Evolutionary conservation across 1,140 invertebrate genomes (phyloP).

Genomic region (Drosophila tropicalis): DNA sequence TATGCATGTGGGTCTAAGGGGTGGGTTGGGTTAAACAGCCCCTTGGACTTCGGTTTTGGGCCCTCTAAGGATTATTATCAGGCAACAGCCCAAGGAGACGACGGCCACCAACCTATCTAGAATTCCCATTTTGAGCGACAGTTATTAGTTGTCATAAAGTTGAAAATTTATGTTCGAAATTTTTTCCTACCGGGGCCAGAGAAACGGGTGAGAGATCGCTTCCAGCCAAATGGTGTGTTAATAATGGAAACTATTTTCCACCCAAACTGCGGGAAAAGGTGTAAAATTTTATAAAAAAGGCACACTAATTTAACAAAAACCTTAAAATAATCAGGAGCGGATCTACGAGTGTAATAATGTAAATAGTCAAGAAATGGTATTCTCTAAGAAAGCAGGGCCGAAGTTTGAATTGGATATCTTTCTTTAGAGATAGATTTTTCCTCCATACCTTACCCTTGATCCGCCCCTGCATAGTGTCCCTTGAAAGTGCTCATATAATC

Average conservation of each 20-base stretch:
- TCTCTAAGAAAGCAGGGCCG: background rate
- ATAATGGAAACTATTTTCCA: slow-evolving; percentile 8
- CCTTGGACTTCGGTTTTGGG: background rate
- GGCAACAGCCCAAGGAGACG: slow-evolving; percentile 32
- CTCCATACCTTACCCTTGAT: no score
- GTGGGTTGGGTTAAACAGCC: slow-evolving; percentile 46
- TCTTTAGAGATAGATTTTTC: no score
- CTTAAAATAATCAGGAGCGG: background rate
- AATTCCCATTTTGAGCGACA: slow-evolving; percentile 61
- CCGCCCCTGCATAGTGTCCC: no score
- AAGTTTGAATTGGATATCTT: no score
- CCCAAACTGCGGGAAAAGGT: background rate
- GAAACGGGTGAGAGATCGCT: slow-evolving; percentile 11
- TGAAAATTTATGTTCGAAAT: slow-evolving; percentile 75
- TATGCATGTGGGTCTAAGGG: slow-evolving; percentile 35
- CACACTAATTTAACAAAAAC: background rate
- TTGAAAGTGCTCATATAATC: no score
- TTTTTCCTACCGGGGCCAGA: slow-evolving; percentile 18
- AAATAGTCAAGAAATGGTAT: slow-evolving; percentile 2
- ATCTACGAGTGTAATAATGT: background rate
- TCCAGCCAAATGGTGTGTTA: slow-evolving; percentile 20
- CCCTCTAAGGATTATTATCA: slow-evolving; percentile 63
- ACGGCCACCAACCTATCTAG: slow-evolving; percentile 40
- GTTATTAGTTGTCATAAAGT: slow-evolving; percentile 83
- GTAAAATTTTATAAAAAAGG: background rate